phyloP scores from a whole-genome alignment of 2,797 vertebrate genomes.

The Gymnopithys bicolor region DNA sequence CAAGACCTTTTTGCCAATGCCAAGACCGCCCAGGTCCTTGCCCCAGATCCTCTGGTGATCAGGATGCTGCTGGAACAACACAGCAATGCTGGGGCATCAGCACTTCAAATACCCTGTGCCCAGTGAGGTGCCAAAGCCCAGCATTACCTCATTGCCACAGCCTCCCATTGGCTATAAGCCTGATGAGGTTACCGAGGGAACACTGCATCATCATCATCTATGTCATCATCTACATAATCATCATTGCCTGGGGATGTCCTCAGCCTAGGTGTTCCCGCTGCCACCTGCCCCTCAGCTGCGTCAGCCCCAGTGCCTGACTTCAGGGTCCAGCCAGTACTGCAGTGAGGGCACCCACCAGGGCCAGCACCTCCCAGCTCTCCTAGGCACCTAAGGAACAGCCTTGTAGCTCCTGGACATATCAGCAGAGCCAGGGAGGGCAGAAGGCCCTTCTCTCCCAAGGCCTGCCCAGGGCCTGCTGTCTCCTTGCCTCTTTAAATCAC shows the following conservation, averaged over 20 bases:
- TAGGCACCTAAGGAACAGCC: background rate
- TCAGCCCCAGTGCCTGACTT: background rate
- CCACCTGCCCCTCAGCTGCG: fast-evolving
- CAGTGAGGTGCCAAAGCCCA: background rate
- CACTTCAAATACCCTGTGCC: background rate
- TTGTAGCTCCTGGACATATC: background rate
- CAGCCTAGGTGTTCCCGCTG: background rate
- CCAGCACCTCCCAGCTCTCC: background rate
- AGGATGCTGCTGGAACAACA: background rate
- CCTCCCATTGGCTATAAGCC: background rate
- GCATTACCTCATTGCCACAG: slow-evolving; percentile 39
- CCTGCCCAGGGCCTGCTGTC: background rate
- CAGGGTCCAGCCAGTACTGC: background rate
- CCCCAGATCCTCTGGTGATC: background rate
- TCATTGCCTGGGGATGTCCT: background rate
- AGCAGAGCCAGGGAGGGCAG: background rate
- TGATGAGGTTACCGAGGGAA: slow-evolving; percentile 28
- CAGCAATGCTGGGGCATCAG: background rate
- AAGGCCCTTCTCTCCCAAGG: background rate
- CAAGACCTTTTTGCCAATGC: background rate
- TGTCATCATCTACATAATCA: background rate
- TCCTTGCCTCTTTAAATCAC: background rate
- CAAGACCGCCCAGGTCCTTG: background rate
- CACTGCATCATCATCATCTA: background rate
- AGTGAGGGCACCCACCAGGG: background rate